Percentiles rank a stretch among this genome's conserved stretches.
phyloP scores from a whole-genome alignment of 2,113 vertebrate genomes.

The Percina caprodes region DNA sequence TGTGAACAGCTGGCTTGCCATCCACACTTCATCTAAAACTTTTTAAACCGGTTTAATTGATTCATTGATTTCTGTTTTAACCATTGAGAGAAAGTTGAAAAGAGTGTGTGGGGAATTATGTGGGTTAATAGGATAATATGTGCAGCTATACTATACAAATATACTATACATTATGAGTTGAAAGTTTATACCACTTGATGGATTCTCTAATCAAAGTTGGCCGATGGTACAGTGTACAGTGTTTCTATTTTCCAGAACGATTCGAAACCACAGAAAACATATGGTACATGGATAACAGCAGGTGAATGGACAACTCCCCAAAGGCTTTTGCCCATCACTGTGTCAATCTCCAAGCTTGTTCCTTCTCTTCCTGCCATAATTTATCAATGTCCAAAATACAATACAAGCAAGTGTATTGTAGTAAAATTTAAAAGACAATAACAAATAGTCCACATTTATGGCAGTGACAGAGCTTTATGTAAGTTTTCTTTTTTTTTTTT shows the following conservation, averaged over 20 bases:
- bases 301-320: slow-evolving; percentile 32
- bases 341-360: slow-evolving; percentile 9
- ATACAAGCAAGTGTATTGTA: slow-evolving; percentile 12
- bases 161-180: not conserved
- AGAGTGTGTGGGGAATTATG: not conserved
- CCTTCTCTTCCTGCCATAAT: slow-evolving; percentile 10
- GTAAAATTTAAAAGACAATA: not conserved
- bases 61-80: slow-evolving; percentile 33
- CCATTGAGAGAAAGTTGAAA: slow-evolving; percentile 18
- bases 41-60: slow-evolving; percentile 42
- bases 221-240: slow-evolving; percentile 2
- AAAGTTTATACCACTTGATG: not conserved
- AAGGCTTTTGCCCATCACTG: slow-evolving; percentile 22
- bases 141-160: not conserved
- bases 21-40: slow-evolving; percentile 48
- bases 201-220: not conserved
- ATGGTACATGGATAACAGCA: slow-evolving; percentile 26
- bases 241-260: slow-evolving; percentile 26
- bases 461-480: not conserved
- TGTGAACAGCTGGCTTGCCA: slow-evolving; percentile 66
- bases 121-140: not conserved
- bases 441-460: not conserved
- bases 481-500: not conserved
- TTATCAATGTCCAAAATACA: slow-evolving; percentile 11
- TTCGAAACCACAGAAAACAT: slow-evolving; percentile 37